These are phyloP conservation scores for Drosophila imparisetae DNA, from an alignment of 2,888 invertebrate genomes.

Conservation along the genomic window DNA sequence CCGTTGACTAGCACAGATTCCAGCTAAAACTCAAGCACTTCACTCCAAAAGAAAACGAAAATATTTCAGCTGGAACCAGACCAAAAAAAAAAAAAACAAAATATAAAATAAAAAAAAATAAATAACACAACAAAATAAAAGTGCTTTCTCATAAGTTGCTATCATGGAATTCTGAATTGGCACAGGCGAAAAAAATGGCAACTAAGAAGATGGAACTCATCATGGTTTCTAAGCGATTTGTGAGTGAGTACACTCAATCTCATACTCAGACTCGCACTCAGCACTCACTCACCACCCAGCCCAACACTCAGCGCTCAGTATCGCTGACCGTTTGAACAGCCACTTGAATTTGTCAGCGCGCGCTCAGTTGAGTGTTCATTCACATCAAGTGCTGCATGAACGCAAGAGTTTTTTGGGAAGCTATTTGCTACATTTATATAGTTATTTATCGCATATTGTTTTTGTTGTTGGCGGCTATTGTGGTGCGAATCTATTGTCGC, in stretches of 20 bases:
- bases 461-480: neutral
- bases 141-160: conserved; percentile 33
- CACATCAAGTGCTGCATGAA: conserved; percentile 1
- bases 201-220: conserved; percentile 26
- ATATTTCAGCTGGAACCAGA: conserved; percentile 71
- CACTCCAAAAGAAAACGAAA: conserved; percentile 69
- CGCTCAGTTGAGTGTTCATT: conserved; percentile 10
- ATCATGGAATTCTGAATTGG: conserved; percentile 43
- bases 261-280: neutral
- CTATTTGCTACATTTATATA: conserved; percentile 10
- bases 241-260: conserved; percentile 31
- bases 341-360: conserved; percentile 49
- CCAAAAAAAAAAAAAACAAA: conserved; percentile 2
- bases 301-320: conserved; percentile 25
- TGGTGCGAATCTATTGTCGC: conserved; percentile 47
- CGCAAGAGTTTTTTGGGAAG: conserved; percentile 20
- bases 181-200: conserved; percentile 31
- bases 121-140: conserved; percentile 16
- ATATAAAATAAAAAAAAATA: neutral
- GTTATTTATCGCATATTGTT: conserved; percentile 4
- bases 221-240: conserved; percentile 27
- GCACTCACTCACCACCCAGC: conserved; percentile 4
- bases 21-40: conserved; percentile 17
- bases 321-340: conserved; percentile 64
- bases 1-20: conserved; percentile 73